A percentile compares a stretch with the other conserved stretches of the same genome.
These are phyloP conservation scores for Lithophane leautieri DNA, from an alignment of 2,888 invertebrate species.

Conservation along the genomic window DNA sequence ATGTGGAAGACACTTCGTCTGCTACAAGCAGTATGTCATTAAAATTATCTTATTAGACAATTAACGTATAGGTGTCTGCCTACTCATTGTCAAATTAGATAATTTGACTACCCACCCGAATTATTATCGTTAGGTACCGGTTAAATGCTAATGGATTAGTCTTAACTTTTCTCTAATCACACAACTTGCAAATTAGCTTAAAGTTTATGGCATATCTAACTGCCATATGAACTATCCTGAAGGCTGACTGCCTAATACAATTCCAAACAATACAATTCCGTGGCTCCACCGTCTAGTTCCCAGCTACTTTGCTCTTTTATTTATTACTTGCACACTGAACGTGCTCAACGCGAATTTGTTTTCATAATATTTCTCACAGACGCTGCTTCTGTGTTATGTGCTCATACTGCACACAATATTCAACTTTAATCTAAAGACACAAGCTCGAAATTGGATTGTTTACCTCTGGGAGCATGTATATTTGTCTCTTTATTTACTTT, in stretches of 20 bases:
- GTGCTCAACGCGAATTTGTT: slow-evolving; percentile 90
- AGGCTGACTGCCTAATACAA: slow-evolving; percentile 76
- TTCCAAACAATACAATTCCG: slow-evolving; percentile 85
- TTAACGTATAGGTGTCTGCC: neutral
- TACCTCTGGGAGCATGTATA: slow-evolving; percentile 74
- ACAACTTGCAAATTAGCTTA: slow-evolving; percentile 36
- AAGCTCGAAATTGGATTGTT: slow-evolving; percentile 71
- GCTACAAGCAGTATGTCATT: neutral
- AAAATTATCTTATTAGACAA: neutral
- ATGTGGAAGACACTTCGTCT: neutral
- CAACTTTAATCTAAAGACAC: slow-evolving; percentile 66
- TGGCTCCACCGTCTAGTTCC: slow-evolving; percentile 76
- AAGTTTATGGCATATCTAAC: slow-evolving; percentile 63
- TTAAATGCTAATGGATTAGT: slow-evolving; percentile 63
- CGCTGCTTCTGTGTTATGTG: slow-evolving; percentile 78
- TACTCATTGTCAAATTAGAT: neutral
- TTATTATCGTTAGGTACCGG: neutral
- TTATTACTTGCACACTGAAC: slow-evolving; percentile 89
- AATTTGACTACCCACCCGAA: neutral
- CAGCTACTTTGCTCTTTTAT: slow-evolving; percentile 84
- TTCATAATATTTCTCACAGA: slow-evolving; percentile 89
- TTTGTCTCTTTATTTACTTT: slow-evolving; percentile 89
- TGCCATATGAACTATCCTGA: slow-evolving; percentile 56
- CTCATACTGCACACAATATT: slow-evolving; percentile 66
- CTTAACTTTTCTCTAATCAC: slow-evolving; percentile 32